Percentiles rank a stretch among this genome's conserved stretches.
Conservation (phyloP, 1,140 invertebrate species). For the Drosophila mauritiana region DNA sequence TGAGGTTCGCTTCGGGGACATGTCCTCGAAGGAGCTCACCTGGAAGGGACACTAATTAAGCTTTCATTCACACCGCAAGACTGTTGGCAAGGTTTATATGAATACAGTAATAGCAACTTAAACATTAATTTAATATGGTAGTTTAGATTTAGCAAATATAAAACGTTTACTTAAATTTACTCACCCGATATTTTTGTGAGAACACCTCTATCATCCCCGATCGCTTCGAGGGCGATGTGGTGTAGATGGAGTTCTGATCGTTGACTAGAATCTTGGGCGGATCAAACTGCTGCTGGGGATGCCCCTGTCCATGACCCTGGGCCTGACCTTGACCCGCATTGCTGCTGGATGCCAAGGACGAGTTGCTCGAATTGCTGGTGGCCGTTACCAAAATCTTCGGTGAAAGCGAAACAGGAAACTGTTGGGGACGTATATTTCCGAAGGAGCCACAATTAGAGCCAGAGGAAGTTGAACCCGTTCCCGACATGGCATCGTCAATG, state of each 20-base stretch:
- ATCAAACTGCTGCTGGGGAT: slow-evolving; percentile 73
- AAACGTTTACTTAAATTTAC: not conserved
- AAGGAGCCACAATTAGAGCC: slow-evolving; percentile 63
- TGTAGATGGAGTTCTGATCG: slow-evolving; percentile 84
- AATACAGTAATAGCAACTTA: not conserved
- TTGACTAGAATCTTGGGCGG: slow-evolving; percentile 84
- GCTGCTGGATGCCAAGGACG: slow-evolving; percentile 67
- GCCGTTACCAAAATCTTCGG: slow-evolving; percentile 81
- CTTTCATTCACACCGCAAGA: slow-evolving; percentile 2
- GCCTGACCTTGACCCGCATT: slow-evolving; percentile 31
- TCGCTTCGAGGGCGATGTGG: slow-evolving; percentile 83
- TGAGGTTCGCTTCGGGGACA: slow-evolving; percentile 66
- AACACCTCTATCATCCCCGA: slow-evolving; percentile 84
- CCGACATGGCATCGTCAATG: slow-evolving; percentile 77
- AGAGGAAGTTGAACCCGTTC: slow-evolving; percentile 65
- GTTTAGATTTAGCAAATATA: not conserved
- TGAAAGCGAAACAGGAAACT: slow-evolving; percentile 79
- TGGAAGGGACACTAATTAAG: slow-evolving; percentile 43
- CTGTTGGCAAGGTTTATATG: not conserved
- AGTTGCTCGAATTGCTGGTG: slow-evolving; percentile 78
- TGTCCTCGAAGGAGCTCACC: slow-evolving; percentile 84
- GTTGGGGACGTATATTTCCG: slow-evolving; percentile 73
- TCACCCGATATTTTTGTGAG: slow-evolving; percentile 83
- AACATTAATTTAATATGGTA: not conserved
- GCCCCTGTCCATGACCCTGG: slow-evolving; percentile 22